These are phyloP conservation scores for Matsumurasca onukii DNA, from an alignment of 1,140 invertebrate species.

Conservation along the genomic window DNA sequence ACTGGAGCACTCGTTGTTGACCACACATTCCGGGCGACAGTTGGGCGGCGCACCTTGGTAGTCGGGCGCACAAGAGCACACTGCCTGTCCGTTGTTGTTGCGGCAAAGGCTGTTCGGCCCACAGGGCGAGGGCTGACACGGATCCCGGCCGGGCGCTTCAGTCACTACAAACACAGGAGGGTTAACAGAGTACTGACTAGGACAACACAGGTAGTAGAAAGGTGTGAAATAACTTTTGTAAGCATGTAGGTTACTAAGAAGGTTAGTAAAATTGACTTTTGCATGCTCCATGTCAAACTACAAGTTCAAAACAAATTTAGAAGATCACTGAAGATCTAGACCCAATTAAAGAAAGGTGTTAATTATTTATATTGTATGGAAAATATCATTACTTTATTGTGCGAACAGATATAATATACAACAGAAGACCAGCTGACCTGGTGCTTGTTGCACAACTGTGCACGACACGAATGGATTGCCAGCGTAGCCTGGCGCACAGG, in stretches of 20 bases:
- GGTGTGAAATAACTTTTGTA: too few relatives aligned
- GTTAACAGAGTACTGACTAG: too few relatives aligned
- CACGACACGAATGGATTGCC: constrained; percentile 55
- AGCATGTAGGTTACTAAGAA: too few relatives aligned
- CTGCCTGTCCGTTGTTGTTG: constrained; percentile 58
- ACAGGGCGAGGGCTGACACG: constrained; percentile 75
- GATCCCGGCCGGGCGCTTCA: constrained; percentile 54
- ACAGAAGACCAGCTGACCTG: constrained; percentile 12
- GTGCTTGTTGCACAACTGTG: constrained; percentile 36
- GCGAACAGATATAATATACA: too few relatives aligned
- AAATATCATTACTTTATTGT: too few relatives aligned
- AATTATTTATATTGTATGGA: too few relatives aligned
- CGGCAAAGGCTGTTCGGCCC: constrained; percentile 74
- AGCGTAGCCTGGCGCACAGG: constrained; percentile 53
- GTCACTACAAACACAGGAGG: constrained; percentile 39
- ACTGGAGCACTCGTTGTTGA: constrained; percentile 72
- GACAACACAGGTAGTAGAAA: too few relatives aligned
- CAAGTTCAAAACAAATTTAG: too few relatives aligned
- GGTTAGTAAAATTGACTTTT: too few relatives aligned
- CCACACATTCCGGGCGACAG: constrained; percentile 73
- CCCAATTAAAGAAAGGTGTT: too few relatives aligned
- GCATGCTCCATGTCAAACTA: too few relatives aligned
- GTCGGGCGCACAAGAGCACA: constrained; percentile 68
- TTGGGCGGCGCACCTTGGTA: constrained; percentile 71
- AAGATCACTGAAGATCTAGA: too few relatives aligned